Evolutionary conservation across 2,888 invertebrate species (phyloP), one percentile per base, ranked within the genome.

Genomic region (Acheta domesticus): DNA sequence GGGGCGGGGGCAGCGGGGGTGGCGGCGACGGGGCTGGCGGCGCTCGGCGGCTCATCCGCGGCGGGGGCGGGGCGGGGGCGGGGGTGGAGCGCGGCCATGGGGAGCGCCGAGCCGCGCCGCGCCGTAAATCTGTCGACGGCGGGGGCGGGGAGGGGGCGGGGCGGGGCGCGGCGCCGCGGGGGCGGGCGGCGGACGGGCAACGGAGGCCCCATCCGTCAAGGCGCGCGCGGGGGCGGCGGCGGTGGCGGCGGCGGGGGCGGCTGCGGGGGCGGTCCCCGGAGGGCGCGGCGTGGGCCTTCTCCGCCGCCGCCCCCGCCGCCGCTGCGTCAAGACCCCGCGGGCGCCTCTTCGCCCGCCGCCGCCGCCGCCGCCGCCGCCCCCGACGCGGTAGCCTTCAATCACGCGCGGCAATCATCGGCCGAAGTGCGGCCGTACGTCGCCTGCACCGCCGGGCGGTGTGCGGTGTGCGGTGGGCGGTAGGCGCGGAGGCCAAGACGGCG

Each of bases 191-290:
- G 36, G 36, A 36, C 36, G 36, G 14, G 62, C 62, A n/a, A n/a
- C 62, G 62, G 62, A 62, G 75, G 79, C 81, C 36, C 82, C 81
- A 82, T 82, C 82, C 82, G 82, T 82, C 82, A 82, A 82, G 82
- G 48, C 79, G 80, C 20, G 80, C 20, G n/a, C 20, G 36, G 75
- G 75, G 49, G 79, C 20, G 74, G 73, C 19, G 73, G 74, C 78
- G n/a, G n/a, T n/a, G 62, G 62, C 14, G 62, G 62, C n/a, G n/a
- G n/a, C 20, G 36, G 75, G 75, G 49, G 79, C 20, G 74, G 73
- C 19, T 48, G 74, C 78, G 12, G 62, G n/a, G 62, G 62, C 62
- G 62, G 62, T n/a, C 62, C 62, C 62, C 62, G 62, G 62, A 62
- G 62, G 62, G 62, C n/a, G 62, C 62, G 62, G 16, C 62, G 12